A percentile compares a stretch with the other conserved stretches of the same genome.
Conservation (phyloP, 1,140 invertebrate species). For the Zaprionus capensis region DNA sequence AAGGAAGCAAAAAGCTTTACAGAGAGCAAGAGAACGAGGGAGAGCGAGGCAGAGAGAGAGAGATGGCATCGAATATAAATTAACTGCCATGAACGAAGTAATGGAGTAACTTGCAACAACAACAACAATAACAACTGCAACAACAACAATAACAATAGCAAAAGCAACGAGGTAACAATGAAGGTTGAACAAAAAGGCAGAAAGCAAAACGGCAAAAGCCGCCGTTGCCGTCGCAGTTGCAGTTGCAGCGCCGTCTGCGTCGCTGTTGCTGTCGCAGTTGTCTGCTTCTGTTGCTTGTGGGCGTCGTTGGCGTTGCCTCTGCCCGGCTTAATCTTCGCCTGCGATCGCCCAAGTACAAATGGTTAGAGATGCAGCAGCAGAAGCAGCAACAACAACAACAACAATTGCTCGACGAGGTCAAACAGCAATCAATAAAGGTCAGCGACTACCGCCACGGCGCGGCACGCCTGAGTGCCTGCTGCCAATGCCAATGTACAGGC, state of each 20-base stretch:
- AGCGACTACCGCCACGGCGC: conserved; percentile 67
- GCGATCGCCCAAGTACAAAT: conserved; percentile 76
- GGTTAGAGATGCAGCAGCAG: conserved; percentile 70
- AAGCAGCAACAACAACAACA: conserved; percentile 33
- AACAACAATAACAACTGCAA: conserved; percentile 39
- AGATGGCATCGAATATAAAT: conserved; percentile 80
- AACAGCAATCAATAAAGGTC: conserved; percentile 84
- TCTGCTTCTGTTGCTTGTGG: conserved; percentile 52
- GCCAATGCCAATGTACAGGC: conserved; percentile 63
- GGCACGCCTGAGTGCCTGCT: conserved; percentile 79
- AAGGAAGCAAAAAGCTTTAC: conserved; percentile 62
- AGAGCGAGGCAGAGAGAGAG: conserved; percentile 10
- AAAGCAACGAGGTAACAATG: conserved; percentile 59
- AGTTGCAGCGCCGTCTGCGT: background rate
- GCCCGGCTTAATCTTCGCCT: conserved; percentile 63
- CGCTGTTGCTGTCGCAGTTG: background rate
- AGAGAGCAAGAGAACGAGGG: conserved; percentile 22
- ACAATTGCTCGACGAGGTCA: conserved; percentile 72
- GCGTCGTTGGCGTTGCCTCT: conserved; percentile 63
- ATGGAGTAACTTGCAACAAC: conserved; percentile 62
- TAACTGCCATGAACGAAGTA: conserved; percentile 74
- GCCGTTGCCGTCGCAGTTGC: conserved; percentile 41
- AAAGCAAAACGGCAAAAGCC: conserved; percentile 69
- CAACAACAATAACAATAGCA: conserved; percentile 10
- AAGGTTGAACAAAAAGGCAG: conserved; percentile 69